Evolutionary conservation across 2,888 invertebrate genomes (phyloP).

Genomic region (Plagiodera versicolora): DNA sequence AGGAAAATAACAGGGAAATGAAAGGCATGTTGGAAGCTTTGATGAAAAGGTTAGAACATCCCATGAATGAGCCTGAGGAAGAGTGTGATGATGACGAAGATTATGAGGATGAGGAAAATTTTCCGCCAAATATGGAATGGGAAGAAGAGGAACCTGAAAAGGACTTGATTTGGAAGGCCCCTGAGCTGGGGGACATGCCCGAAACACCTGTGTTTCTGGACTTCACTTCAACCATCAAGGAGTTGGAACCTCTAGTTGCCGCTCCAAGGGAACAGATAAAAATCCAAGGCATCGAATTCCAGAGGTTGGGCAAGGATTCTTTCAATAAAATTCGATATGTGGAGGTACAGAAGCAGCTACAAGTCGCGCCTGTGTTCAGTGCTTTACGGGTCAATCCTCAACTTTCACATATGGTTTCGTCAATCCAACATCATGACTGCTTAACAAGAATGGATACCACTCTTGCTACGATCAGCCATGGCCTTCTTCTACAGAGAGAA

Average conservation of each 20-base stretch:
- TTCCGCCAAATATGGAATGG: not conserved
- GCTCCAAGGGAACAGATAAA: conserved; percentile 18
- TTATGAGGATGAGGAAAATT: not conserved
- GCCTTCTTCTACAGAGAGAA: conserved; percentile 15
- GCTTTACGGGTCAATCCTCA: conserved; percentile 18
- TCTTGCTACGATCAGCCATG: conserved; percentile 13
- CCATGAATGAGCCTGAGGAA: not conserved
- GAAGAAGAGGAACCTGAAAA: not conserved
- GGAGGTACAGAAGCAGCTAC: conserved; percentile 16
- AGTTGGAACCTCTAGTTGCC: conserved; percentile 11
- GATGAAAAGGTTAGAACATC: conserved; percentile 1
- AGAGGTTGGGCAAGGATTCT: conserved; percentile 14
- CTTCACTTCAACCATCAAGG: conserved; percentile 10
- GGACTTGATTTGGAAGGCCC: conserved; percentile 1
- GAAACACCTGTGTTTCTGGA: conserved; percentile 5
- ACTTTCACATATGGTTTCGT: not conserved
- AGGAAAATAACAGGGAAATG: conserved; percentile 16
- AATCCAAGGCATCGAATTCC: conserved; percentile 19
- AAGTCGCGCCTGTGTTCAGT: conserved; percentile 17
- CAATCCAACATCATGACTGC: conserved; percentile 2
- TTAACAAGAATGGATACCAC: conserved; percentile 12
- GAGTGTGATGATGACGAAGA: not conserved
- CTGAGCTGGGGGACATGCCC: not conserved
- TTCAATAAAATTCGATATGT: conserved; percentile 16
- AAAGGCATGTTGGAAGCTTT: conserved; percentile 15